Evolutionary conservation across 1,140 invertebrate genomes (phyloP).

Genomic region (Achroia grisella): DNA sequence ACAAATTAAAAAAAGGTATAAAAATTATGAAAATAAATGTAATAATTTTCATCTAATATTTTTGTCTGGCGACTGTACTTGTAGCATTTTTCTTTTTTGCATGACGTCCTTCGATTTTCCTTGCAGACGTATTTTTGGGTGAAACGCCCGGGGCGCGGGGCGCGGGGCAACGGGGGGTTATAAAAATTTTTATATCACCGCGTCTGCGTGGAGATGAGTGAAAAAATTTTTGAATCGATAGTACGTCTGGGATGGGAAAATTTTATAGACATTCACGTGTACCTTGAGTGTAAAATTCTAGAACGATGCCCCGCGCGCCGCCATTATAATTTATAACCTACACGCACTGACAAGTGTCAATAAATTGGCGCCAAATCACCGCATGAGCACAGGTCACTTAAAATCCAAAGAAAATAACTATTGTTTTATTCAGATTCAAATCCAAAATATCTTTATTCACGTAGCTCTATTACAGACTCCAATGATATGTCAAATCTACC

Average conservation of each 20-base stretch:
- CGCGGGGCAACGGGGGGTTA: constrained; percentile 9
- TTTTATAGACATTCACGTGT: too few relatives aligned
- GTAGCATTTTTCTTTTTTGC: background rate
- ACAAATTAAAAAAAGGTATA: background rate
- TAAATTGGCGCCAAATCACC: too few relatives aligned
- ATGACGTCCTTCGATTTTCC: constrained; percentile 4
- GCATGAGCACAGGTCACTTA: too few relatives aligned
- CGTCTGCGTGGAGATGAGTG: constrained; percentile 23
- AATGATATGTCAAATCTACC: too few relatives aligned
- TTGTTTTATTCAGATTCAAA: too few relatives aligned
- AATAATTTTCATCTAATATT: background rate
- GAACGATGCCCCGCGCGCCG: too few relatives aligned
- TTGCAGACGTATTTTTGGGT: constrained; percentile 13
- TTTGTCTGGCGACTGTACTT: background rate
- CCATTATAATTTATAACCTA: too few relatives aligned
- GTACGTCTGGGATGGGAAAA: background rate
- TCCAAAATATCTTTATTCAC: too few relatives aligned
- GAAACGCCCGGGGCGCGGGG: constrained; percentile 1
- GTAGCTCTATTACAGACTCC: too few relatives aligned
- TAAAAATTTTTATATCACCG: constrained; percentile 32
- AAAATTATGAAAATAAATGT: background rate
- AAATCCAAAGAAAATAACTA: too few relatives aligned
- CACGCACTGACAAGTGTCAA: too few relatives aligned
- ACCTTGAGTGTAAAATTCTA: too few relatives aligned
- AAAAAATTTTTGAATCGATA: constrained; percentile 20